Base-by-base conservation (phyloP, 2,797 vertebrate genomes). In the Betta splendens region DNA sequence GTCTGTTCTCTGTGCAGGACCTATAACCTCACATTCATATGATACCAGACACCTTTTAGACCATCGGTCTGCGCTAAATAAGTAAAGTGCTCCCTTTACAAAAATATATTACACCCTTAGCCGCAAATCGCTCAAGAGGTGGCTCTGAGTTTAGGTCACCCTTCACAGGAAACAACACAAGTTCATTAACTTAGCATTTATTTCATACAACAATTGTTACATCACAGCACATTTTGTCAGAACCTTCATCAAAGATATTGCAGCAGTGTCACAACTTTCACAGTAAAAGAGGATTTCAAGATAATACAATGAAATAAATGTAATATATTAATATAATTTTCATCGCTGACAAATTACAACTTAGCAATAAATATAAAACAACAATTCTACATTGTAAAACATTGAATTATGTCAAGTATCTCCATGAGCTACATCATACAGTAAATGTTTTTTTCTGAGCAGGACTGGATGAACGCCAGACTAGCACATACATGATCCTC, bases 381-480 rank as follows among this genome's bases (percentile, higher is more conserved):
- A 18, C 11, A 16, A 50, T 39, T 25, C 22, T 31, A 37, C 7
- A 4, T 5, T 61, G 18, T 48, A 51, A 81, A 69, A 70, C 36
- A 60, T 54, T 63, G 18, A 45, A n/a, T n/a, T n/a, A n/a, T 39
- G 31, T 33, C 31, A 76, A 65, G 47, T 22, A 25, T 38, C 28
- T 38, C 11, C 64, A 15, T 73, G 77, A 84, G 28, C 36, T 39
- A 15, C n/a, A n/a, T n/a, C n/a, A n/a, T n/a, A n/a, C n/a, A n/a
- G n/a, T 47, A 52, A 3, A 57, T n/a, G 15, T 38, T 15, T 26
- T 51, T 48, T 16, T 5, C 12, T 1, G 22, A 15, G 38, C 36
- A 22, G 3, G 16, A 48, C 52, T 58, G 55, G 37, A 52, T 31
- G 26, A 64, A 35, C 7, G 31, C 12, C 28, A 46, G 12, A 17